Evolutionary conservation across 2,113 vertebrate genomes (phyloP).

Genomic region (Neolamprologus sp.): DNA sequence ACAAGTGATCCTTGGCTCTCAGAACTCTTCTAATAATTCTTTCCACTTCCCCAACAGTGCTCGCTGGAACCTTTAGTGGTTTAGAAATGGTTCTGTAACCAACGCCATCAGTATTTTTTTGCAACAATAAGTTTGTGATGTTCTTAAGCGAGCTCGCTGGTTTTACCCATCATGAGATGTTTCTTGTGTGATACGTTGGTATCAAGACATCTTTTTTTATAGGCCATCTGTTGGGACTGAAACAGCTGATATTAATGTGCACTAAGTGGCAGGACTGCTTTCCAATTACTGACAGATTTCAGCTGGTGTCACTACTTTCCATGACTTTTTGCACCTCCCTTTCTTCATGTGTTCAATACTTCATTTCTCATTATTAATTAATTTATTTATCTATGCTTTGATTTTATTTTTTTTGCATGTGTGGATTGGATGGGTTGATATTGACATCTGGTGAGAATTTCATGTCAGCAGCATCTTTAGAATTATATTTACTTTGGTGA

Average conservation of each 20-base stretch:
- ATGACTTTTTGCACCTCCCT: not conserved
- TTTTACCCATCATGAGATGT: not conserved
- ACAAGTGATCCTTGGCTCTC: not conserved
- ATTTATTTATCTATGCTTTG: not conserved
- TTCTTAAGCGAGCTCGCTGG: accelerated
- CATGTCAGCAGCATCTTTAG: not conserved
- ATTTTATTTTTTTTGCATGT: not conserved
- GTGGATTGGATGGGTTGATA: not conserved
- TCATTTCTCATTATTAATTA: not conserved
- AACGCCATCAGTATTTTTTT: not conserved
- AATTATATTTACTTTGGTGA: not conserved
- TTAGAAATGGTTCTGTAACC: not conserved
- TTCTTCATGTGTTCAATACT: not conserved
- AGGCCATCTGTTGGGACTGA: not conserved
- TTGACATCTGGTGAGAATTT: not conserved
- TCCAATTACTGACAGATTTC: not conserved
- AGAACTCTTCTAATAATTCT: not conserved
- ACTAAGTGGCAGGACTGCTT: not conserved
- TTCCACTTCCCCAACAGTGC: not conserved
- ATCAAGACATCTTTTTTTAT: not conserved
- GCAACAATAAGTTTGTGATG: not conserved
- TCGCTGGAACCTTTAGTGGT: not conserved
- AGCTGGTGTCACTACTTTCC: not conserved
- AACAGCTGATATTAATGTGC: not conserved
- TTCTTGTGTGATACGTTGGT: not conserved